A percentile compares a stretch with the other conserved stretches of the same genome.
phyloP scores from a whole-genome alignment of 1,140 invertebrate genomes.

The Macrocentrus cingulum region DNA sequence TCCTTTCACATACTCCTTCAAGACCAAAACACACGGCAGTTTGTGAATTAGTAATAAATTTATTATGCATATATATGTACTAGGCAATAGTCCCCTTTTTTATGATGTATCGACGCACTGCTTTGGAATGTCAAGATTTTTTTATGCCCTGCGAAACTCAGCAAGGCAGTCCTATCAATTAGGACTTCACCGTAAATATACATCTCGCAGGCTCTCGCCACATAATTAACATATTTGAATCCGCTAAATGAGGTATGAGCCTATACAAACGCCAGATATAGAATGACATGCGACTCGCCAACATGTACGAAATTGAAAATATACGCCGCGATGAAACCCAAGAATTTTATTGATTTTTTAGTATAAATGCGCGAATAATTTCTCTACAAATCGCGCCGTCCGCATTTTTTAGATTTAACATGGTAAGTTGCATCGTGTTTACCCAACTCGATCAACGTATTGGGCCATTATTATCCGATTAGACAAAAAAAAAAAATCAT shows the following conservation, averaged over 20 bases:
- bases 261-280: neutral
- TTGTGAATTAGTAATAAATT: constrained; percentile 22
- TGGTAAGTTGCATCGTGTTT: too few relatives aligned
- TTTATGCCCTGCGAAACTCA: constrained; percentile 46
- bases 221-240: constrained; percentile 42
- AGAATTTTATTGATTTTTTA: too few relatives aligned
- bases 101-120: constrained; percentile 38
- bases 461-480: too few relatives aligned
- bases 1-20: neutral
- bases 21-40: neutral
- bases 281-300: neutral
- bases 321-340: neutral
- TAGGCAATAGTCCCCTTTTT: constrained; percentile 34
- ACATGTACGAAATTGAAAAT: neutral
- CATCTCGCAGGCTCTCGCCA: constrained; percentile 24
- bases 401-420: too few relatives aligned
- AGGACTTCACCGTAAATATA: constrained; percentile 28
- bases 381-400: too few relatives aligned
- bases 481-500: too few relatives aligned
- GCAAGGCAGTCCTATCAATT: constrained; percentile 44
- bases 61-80: neutral
- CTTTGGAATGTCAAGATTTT: constrained; percentile 40
- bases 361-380: too few relatives aligned
- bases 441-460: too few relatives aligned
- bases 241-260: constrained; percentile 29